A percentile compares a stretch with the other conserved stretches of the same genome.
phyloP scores from a whole-genome alignment of 2,888 invertebrate species.

The Pseudeuparius sepicola region DNA sequence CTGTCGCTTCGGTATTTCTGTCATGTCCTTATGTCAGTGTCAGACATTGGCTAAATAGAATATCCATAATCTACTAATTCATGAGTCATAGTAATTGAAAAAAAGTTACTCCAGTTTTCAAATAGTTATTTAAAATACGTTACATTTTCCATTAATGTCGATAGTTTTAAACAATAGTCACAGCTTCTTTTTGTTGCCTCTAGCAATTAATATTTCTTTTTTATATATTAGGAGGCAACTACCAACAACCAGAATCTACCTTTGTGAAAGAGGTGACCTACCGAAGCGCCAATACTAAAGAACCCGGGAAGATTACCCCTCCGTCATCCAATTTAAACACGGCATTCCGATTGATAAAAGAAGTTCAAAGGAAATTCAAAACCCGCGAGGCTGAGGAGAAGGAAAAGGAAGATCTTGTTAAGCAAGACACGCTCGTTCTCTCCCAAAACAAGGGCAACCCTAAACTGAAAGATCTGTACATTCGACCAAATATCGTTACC shows the following conservation, averaged over 20 bases:
- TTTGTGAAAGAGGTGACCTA: constrained; percentile 99
- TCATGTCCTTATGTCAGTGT: too few species aligned
- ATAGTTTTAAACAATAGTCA: too few species aligned
- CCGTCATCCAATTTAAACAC: constrained; percentile 94
- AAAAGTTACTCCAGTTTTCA: too few species aligned
- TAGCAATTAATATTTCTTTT: constrained; percentile 9
- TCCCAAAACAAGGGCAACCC: constrained; percentile 96
- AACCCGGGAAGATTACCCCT: constrained; percentile 88
- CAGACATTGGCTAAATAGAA: too few species aligned
- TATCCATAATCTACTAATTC: too few species aligned
- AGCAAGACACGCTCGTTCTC: constrained; percentile 91
- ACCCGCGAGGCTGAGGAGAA: constrained; percentile 97
- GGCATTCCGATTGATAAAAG: constrained; percentile 95
- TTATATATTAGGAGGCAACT: constrained; percentile 51
- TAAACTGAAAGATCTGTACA: constrained; percentile 93
- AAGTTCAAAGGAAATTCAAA: constrained; percentile 93
- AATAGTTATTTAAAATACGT: too few species aligned
- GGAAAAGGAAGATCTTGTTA: constrained; percentile 97
- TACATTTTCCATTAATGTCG: too few species aligned
- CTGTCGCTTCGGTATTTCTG: too few species aligned
- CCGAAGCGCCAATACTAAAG: constrained; percentile 93
- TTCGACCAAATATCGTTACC: constrained; percentile 97
- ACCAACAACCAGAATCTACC: constrained; percentile 91
- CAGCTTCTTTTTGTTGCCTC: too few species aligned
- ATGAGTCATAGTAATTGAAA: too few species aligned